phyloP scores from a whole-genome alignment of 2,797 vertebrate genomes.

The Pseudochirops cupreus region DNA sequence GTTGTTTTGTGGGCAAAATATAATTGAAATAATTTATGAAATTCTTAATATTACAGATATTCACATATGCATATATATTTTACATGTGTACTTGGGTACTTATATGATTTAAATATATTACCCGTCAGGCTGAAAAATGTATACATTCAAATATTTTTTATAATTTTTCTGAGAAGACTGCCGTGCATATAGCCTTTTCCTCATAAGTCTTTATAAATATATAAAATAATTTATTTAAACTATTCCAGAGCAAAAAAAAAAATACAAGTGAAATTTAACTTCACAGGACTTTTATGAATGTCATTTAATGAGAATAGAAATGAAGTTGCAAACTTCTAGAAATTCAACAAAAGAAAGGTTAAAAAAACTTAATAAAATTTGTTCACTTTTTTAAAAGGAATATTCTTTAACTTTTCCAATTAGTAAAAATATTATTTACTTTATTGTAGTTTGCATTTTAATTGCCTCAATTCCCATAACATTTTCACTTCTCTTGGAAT shows the following conservation, averaged over 20 bases:
- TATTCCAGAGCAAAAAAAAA: slow-evolving; percentile 49
- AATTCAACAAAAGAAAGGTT: not conserved
- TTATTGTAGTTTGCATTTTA: not conserved
- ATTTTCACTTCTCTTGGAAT: not conserved
- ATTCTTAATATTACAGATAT: slow-evolving; percentile 40
- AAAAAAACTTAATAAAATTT: not conserved
- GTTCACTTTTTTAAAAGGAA: not conserved
- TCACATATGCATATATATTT: not conserved
- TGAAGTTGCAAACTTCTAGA: slow-evolving; percentile 31
- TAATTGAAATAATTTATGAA: slow-evolving; percentile 57
- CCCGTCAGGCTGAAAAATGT: not conserved
- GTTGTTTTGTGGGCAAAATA: slow-evolving; percentile 28
- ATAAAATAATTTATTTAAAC: slow-evolving; percentile 20
- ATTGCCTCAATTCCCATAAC: not conserved
- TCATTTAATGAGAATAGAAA: slow-evolving; percentile 30
- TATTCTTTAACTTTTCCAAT: not conserved
- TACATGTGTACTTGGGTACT: not conserved
- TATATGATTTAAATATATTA: not conserved
- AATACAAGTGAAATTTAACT: slow-evolving; percentile 43
- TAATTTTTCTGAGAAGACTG: slow-evolving; percentile 60
- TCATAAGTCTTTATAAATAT: slow-evolving; percentile 41
- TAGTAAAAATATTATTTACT: not conserved
- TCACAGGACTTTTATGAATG: not conserved
- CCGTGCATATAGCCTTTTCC: not conserved
- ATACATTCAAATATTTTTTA: slow-evolving; percentile 25